These are phyloP conservation scores for Bothrops jararaca DNA, from an alignment of 2,113 vertebrate genomes.

Conservation along the genomic window DNA sequence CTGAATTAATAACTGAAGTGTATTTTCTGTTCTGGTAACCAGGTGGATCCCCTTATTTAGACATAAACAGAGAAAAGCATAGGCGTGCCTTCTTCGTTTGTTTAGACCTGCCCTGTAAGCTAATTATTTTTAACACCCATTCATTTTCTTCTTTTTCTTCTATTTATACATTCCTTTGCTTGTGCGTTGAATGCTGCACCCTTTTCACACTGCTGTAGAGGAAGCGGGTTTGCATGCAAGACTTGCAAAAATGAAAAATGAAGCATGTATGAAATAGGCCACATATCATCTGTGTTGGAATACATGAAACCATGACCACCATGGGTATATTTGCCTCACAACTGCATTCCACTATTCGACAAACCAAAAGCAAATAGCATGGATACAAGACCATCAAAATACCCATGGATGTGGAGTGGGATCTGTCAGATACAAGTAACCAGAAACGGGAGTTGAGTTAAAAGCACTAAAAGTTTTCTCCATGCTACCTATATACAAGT, in stretches of 20 bases:
- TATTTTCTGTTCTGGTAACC: constrained; percentile 32
- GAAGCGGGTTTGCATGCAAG: not conserved
- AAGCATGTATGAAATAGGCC: not conserved
- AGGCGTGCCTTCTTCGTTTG: constrained; percentile 56
- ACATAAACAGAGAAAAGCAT: constrained; percentile 32
- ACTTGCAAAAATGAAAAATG: not conserved
- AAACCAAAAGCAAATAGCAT: not conserved
- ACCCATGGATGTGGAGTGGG: not conserved
- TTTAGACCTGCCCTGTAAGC: constrained; percentile 61
- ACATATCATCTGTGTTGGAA: not conserved
- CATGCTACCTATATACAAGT: too few species aligned
- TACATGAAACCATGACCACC: not conserved
- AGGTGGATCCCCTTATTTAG: constrained; percentile 53
- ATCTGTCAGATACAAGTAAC: too few species aligned
- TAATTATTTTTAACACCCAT: constrained; percentile 51
- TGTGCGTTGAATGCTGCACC: constrained; percentile 13
- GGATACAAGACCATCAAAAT: not conserved
- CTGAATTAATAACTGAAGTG: not conserved
- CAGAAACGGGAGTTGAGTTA: too few species aligned
- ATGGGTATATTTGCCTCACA: not conserved
- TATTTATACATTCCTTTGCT: constrained; percentile 13
- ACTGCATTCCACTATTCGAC: not conserved
- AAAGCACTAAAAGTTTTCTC: too few species aligned
- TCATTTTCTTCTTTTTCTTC: constrained; percentile 33
- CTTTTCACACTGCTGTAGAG: not conserved